Evolutionary conservation across 2,797 vertebrate genomes (phyloP).

Genomic region (Petrocephalus sullivani): DNA sequence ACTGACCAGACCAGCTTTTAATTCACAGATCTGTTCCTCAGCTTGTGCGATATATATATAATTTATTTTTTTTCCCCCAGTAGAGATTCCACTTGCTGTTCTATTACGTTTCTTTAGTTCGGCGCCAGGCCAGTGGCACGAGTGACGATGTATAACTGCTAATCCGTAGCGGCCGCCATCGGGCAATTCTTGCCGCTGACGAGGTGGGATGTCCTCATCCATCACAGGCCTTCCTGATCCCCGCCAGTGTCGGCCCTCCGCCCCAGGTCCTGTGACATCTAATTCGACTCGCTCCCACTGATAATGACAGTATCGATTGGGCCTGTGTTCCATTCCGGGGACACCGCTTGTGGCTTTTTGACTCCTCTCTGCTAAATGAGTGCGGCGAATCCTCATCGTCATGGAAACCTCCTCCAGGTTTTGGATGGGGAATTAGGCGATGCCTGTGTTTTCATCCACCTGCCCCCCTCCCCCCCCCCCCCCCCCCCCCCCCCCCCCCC

Average conservation of each 20-base stretch:
- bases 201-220: conserved; percentile 8
- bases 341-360: conserved; percentile 20
- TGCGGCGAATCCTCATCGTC: conserved; percentile 14
- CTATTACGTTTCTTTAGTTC: background rate
- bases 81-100: background rate
- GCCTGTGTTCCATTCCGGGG: conserved; percentile 6
- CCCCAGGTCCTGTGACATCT: conserved; percentile 15
- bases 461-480: no score
- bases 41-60: background rate
- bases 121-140: background rate
- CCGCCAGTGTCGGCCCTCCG: background rate
- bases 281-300: conserved; percentile 15
- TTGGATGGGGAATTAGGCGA: conserved; percentile 15
- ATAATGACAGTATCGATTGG: conserved; percentile 20
- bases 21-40: background rate
- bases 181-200: background rate
- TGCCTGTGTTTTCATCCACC: background rate
- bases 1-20: background rate
- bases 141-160: background rate
- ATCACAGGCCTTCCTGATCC: conserved; percentile 6
- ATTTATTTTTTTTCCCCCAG: background rate
- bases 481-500: no score
- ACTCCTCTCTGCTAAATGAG: conserved; percentile 13
- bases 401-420: conserved; percentile 42
- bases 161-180: conserved; percentile 6